Evolutionary conservation across 2,113 vertebrate genomes (phyloP).

Genomic region (Mirza zaza): DNA sequence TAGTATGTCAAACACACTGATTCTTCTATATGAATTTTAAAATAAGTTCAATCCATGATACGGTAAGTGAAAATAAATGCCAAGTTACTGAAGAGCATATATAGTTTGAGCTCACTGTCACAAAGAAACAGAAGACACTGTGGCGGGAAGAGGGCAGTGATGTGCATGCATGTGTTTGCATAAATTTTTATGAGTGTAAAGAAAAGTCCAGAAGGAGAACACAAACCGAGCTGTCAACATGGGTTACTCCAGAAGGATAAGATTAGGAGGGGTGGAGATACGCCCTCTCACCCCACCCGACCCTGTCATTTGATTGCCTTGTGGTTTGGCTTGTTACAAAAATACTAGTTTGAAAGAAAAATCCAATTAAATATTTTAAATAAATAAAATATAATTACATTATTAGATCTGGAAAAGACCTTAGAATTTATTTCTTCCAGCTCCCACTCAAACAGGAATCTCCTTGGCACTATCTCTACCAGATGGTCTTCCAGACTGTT

Average conservation of each 20-base stretch:
- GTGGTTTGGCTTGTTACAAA: background rate
- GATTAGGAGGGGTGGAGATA: background rate
- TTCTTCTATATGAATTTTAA: background rate
- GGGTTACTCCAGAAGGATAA: background rate
- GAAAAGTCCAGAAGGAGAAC: background rate
- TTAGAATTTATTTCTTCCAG: slow-evolving; percentile 8
- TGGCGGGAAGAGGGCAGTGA: no score
- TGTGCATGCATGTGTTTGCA: background rate
- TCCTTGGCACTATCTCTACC: background rate
- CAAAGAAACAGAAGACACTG: background rate
- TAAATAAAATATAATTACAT: slow-evolving; percentile 36
- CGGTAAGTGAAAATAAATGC: background rate
- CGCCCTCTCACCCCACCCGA: background rate
- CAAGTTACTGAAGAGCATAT: background rate
- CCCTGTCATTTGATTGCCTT: background rate
- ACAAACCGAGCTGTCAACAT: background rate
- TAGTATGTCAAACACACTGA: background rate
- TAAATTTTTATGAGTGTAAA: background rate
- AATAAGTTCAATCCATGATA: background rate
- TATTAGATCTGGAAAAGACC: slow-evolving; percentile 41
- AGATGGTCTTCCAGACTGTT: background rate
- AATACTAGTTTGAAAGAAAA: background rate
- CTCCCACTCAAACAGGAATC: slow-evolving; percentile 11
- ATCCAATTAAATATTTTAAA: slow-evolving; percentile 44
- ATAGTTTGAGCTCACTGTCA: background rate